Conservation (phyloP, 2,113 vertebrate species). For the Callocephalon fimbriatum region DNA sequence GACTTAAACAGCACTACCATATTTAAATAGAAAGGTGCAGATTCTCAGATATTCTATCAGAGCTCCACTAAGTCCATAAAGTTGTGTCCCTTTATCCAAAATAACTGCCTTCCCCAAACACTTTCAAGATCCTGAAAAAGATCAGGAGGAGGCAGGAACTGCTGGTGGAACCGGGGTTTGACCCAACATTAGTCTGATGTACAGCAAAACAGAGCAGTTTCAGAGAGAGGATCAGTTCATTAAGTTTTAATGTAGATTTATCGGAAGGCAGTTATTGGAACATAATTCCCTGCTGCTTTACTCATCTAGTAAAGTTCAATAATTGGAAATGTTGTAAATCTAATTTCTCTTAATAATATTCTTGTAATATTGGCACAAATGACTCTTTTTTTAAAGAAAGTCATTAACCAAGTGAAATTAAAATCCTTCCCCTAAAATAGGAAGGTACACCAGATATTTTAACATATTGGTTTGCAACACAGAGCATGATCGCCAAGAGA, state of each 20-base stretch:
- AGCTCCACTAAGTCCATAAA: background rate
- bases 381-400: background rate
- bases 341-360: slow-evolving; percentile 53
- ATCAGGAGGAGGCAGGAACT: background rate
- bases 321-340: slow-evolving; percentile 72
- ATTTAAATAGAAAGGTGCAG: background rate
- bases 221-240: slow-evolving; percentile 64
- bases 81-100: background rate
- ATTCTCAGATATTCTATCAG: background rate
- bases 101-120: background rate
- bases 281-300: slow-evolving; percentile 70
- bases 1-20: background rate
- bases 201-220: slow-evolving; percentile 45
- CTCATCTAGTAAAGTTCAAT: slow-evolving; percentile 64
- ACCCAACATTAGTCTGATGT: background rate
- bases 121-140: background rate
- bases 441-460: background rate
- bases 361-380: slow-evolving; percentile 1
- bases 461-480: background rate
- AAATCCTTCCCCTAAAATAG: background rate
- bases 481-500: background rate
- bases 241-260: slow-evolving; percentile 66
- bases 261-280: slow-evolving; percentile 66
- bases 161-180: background rate
- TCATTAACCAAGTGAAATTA: background rate